phyloP scores from a whole-genome alignment of 37 sponge, comb jelly and placozoan genomes.

The Beroe ovata region DNA sequence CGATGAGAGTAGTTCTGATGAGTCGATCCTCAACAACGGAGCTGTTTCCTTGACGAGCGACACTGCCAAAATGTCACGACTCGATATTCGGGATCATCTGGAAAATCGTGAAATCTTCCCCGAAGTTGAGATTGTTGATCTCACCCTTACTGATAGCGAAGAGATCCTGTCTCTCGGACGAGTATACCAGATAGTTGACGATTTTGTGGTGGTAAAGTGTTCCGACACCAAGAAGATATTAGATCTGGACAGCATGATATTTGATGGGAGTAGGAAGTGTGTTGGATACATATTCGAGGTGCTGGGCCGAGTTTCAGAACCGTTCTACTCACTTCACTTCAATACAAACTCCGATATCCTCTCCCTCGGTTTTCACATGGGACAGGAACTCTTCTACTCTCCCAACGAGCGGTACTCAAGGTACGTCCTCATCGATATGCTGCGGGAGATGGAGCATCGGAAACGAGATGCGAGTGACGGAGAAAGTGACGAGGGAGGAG shows the following conservation, averaged over 20 bases:
- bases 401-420: slow-evolving; percentile 9
- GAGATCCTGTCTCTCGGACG: not conserved
- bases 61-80: not conserved
- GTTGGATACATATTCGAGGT: slow-evolving; percentile 48
- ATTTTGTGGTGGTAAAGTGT: slow-evolving; percentile 53
- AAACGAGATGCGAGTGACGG: not conserved
- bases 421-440: not conserved
- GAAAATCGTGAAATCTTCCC: not conserved
- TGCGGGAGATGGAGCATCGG: not conserved
- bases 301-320: slow-evolving; percentile 22
- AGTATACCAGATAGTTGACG: slow-evolving; percentile 32
- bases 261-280: slow-evolving; percentile 11
- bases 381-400: slow-evolving; percentile 22
- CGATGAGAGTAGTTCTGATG: not conserved
- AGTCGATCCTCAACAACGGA: not conserved
- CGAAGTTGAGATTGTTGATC: slow-evolving; percentile 35
- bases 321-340: slow-evolving; percentile 37
- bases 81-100: not conserved
- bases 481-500: not conserved
- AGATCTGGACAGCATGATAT: slow-evolving; percentile 56
- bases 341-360: slow-evolving; percentile 48
- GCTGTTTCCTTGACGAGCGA: slow-evolving; percentile 5
- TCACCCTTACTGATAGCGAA: not conserved
- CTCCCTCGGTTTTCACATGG: not conserved
- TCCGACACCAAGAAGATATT: not conserved